Evolutionary conservation across 1,140 invertebrate genomes (phyloP), one percentile per base, ranked within the genome.

Genomic region (Calliphora vicina): DNA sequence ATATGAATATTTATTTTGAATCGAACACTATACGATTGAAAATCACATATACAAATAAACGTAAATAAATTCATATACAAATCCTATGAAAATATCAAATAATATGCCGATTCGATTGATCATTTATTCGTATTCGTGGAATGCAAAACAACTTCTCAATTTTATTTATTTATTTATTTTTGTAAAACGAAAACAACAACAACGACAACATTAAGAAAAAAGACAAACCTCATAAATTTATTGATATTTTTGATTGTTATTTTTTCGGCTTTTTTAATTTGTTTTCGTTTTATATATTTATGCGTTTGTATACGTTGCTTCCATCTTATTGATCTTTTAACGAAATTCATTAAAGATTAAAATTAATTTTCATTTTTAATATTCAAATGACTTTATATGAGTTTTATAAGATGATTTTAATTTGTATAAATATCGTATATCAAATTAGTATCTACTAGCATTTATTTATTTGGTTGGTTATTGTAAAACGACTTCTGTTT

Each of bases 311-410:
- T 35, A 8, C 2, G 2, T 35, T 35, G 29, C 2, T 35, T 35
- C 8, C 29, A 35, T 50, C 15, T 50, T 50, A 50, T 50, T 50
- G 45, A 50, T 50, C 45, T 50, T 50, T 57, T 67, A 78, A 43
- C 35, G n/a, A 43, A 78, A 43, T 78, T 78, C 74, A 78, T 78
- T 78, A 78, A 43, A 43, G 35, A 43, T 78, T 78, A 8, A 78
- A 78, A 78, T 78, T 78, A 78, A 78, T 78, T 78, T 78, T 78
- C 35, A 43, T 78, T 78, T 78, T 78, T 78, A 78, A 78, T 78
- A 78, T 43, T 78, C 74, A 78, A 78, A 78, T 78, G 35, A 78
- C 42, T 78, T 78, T 43, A 78, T 78, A 42, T 78, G 74, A 45
- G n/a, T 78, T 78, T 78, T 78, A 78, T 78, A 78, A 78, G 74